These are phyloP conservation scores for Aurelia coerulea DNA, from an alignment of 30 jellyfish, hydroid and myxozoan genomes.

Conservation along the genomic window DNA sequence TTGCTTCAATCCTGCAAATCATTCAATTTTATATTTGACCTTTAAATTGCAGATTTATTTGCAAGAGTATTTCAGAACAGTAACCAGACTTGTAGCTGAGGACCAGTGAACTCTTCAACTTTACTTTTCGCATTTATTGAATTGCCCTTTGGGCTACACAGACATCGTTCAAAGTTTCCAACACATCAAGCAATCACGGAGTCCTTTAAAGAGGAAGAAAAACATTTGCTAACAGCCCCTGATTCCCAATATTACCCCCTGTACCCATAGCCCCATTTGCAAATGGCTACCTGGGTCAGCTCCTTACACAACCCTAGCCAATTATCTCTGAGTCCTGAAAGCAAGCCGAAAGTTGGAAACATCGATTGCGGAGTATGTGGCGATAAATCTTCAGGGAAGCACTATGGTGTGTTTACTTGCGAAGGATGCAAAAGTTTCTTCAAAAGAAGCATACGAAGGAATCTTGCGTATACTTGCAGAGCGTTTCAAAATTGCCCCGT, in stretches of 20 bases:
- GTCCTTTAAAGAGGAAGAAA: slow-evolving; percentile 4
- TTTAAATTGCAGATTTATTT: no score
- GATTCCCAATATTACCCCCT: background rate
- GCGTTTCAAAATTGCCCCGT: slow-evolving; percentile 97
- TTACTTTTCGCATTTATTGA: background rate
- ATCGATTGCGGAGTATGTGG: slow-evolving; percentile 96
- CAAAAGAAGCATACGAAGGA: slow-evolving; percentile 91
- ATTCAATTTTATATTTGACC: no score
- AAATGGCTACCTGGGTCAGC: slow-evolving; percentile 68
- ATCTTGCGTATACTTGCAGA: slow-evolving; percentile 91
- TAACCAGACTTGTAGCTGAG: no score
- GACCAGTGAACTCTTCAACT: no score
- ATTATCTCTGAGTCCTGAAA: slow-evolving; percentile 65
- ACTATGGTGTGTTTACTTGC: slow-evolving; percentile 96
- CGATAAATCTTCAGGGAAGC: slow-evolving; percentile 95
- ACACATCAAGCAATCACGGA: slow-evolving; percentile 41
- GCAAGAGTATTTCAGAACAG: no score
- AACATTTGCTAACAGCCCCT: background rate
- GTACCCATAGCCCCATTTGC: slow-evolving; percentile 1
- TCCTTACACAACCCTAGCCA: slow-evolving; percentile 54
- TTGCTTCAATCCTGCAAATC: no score
- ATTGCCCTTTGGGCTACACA: slow-evolving; percentile 4
- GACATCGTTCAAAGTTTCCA: background rate
- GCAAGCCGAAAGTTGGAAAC: slow-evolving; percentile 73
- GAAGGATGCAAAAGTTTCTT: slow-evolving; percentile 98